These are phyloP conservation scores for Latheticus oryzae DNA, from an alignment of 2,888 invertebrate genomes.

Conservation along the genomic window DNA sequence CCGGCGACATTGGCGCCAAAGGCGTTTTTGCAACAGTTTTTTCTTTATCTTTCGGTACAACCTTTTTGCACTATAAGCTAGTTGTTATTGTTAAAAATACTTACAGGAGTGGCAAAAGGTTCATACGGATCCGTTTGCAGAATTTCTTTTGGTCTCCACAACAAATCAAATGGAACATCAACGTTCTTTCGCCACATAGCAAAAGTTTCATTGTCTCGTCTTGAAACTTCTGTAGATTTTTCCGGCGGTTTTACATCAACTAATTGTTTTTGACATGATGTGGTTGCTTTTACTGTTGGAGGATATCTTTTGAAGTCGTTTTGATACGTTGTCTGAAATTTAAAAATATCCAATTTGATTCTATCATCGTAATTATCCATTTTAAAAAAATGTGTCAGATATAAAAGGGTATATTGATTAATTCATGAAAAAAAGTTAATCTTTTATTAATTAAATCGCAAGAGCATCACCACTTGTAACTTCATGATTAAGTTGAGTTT, in stretches of 20 bases:
- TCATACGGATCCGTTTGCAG: constrained; percentile 54
- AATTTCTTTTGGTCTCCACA: constrained; percentile 58
- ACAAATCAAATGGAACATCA: constrained; percentile 59
- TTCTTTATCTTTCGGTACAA: constrained; percentile 37
- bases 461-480: constrained; percentile 86
- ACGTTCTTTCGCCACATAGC: constrained; percentile 49
- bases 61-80: too few relatives aligned
- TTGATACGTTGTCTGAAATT: constrained; percentile 54
- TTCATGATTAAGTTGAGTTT: constrained; percentile 91
- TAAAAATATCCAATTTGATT: constrained; percentile 54
- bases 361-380: constrained; percentile 52
- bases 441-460: constrained; percentile 71
- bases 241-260: background rate
- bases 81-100: too few relatives aligned
- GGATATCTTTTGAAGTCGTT: constrained; percentile 55
- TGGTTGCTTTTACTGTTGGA: constrained; percentile 31
- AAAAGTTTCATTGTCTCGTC: constrained; percentile 57
- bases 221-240: constrained; percentile 41
- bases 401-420: too few relatives aligned
- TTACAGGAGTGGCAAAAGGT: constrained; percentile 49
- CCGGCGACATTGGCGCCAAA: constrained; percentile 60
- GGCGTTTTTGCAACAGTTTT: constrained; percentile 59
- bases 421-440: too few relatives aligned
- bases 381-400: too few relatives aligned
- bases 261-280: constrained; percentile 23